Conservation (phyloP, 2,797 vertebrate species). For the Benthosema pterotum region DNA sequence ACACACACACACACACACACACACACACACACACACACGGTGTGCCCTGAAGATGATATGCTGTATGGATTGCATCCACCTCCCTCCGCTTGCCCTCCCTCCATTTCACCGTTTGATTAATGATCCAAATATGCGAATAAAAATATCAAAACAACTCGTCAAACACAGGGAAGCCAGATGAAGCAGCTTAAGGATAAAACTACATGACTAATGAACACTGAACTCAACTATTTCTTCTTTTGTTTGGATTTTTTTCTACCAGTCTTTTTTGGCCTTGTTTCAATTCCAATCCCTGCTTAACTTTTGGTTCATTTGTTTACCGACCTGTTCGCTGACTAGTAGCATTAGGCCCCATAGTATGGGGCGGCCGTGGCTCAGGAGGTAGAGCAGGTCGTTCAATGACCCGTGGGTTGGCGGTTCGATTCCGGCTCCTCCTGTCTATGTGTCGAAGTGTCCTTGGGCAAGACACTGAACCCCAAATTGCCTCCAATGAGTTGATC, state of each 20-base stretch:
- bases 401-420: no score
- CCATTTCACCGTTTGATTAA: slow-evolving; percentile 77
- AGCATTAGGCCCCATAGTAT: slow-evolving; percentile 1
- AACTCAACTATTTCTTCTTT: slow-evolving; percentile 30
- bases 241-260: slow-evolving; percentile 25
- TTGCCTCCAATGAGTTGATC: no score
- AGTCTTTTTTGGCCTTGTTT: slow-evolving; percentile 29
- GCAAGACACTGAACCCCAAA: no score
- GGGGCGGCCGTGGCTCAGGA: no score
- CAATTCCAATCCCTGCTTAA: slow-evolving; percentile 26
- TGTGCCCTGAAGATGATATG: slow-evolving; percentile 75
- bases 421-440: no score
- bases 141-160: slow-evolving; percentile 80
- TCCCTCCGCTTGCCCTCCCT: slow-evolving; percentile 66
- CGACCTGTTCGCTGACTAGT: slow-evolving; percentile 5
- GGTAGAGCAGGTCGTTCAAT: no score
- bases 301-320: slow-evolving; percentile 13
- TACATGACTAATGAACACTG: slow-evolving; percentile 60
- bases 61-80: slow-evolving; percentile 77
- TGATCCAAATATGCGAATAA: slow-evolving; percentile 82
- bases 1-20: slow-evolving; percentile 7
- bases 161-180: slow-evolving; percentile 59
- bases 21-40: slow-evolving; percentile 1
- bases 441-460: no score
- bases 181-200: slow-evolving; percentile 70